phyloP scores from a whole-genome alignment of 2,113 vertebrate species.

The Pelecanus crispus region DNA sequence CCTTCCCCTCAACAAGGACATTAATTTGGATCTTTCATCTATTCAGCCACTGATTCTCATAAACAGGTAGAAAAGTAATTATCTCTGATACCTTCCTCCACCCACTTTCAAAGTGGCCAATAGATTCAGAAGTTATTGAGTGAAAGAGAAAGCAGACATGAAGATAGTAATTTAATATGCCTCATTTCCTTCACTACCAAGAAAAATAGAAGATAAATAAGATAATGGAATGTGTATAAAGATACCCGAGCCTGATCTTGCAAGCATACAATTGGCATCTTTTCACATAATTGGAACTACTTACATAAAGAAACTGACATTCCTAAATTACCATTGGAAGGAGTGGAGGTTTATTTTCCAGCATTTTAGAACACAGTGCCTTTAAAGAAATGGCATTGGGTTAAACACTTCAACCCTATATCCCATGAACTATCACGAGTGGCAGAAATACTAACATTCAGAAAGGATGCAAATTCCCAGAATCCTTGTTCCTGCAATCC shows the following conservation, averaged over 20 bases:
- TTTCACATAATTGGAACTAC: neutral
- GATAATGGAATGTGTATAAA: neutral
- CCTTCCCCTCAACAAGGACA: neutral
- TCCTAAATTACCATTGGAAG: neutral
- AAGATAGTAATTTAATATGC: neutral
- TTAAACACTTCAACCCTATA: neutral
- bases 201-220: neutral
- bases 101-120: neutral
- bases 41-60: neutral
- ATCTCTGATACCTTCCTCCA: neutral
- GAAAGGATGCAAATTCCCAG: neutral
- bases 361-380: neutral
- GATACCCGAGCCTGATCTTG: neutral
- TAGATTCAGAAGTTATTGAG: neutral
- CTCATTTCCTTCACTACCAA: neutral
- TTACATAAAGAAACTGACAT: neutral
- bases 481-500: neutral
- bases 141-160: neutral
- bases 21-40: neutral
- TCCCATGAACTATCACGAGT: neutral
- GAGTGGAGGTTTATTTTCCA: neutral
- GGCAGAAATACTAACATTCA: neutral
- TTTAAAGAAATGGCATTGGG: neutral
- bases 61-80: neutral
- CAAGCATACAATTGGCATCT: neutral